These are phyloP conservation scores for Drosophila kikkawai DNA, from an alignment of 1,140 invertebrate genomes.

Conservation along the genomic window DNA sequence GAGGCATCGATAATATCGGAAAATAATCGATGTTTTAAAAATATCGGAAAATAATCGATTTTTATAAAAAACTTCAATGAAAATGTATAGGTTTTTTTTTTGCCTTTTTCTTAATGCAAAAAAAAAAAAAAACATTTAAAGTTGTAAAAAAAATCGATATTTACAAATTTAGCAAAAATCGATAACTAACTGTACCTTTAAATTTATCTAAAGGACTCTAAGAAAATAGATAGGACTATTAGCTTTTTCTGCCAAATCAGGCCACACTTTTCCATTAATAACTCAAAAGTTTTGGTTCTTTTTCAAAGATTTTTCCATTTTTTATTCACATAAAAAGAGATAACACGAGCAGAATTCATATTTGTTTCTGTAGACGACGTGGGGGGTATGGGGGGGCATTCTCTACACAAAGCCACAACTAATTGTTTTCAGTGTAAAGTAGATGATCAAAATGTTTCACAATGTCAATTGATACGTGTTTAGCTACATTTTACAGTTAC, in stretches of 20 bases:
- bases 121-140: too few relatives aligned
- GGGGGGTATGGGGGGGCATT: neutral
- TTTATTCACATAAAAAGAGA: slow-evolving; percentile 58
- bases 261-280: neutral
- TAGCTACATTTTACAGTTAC: slow-evolving; percentile 3
- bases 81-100: too few relatives aligned
- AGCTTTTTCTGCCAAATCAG: neutral
- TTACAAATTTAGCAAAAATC: too few relatives aligned
- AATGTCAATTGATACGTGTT: slow-evolving; percentile 27
- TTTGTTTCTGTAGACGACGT: slow-evolving; percentile 14
- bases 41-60: too few relatives aligned
- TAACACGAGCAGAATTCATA: slow-evolving; percentile 47
- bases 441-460: slow-evolving; percentile 7
- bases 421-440: neutral
- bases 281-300: neutral
- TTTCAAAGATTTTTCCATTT: slow-evolving; percentile 29
- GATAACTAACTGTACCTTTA: too few relatives aligned
- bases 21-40: too few relatives aligned
- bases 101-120: too few relatives aligned
- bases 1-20: too few relatives aligned
- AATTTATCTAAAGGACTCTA: too few relatives aligned
- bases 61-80: too few relatives aligned
- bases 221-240: neutral
- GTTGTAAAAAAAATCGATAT: too few relatives aligned
- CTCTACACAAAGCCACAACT: slow-evolving; percentile 4